Evolutionary conservation across 2,113 vertebrate species (phyloP), one percentile per base, ranked within the genome.

Genomic region (Lycocorax pyrrhopterus): DNA sequence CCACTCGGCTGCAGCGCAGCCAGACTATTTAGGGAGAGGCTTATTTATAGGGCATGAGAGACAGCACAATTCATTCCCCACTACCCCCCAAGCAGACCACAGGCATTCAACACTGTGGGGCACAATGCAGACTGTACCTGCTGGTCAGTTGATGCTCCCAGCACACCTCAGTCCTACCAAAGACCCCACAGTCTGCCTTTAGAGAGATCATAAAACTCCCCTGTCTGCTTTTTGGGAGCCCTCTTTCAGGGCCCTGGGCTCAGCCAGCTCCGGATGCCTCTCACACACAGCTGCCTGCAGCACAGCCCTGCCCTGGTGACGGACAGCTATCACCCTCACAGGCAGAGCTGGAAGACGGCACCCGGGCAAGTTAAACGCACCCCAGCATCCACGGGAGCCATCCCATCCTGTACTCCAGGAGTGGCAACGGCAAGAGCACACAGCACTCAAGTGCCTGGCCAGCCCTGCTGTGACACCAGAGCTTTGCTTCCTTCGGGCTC

Each of bases 1-100:
- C 44, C 72, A 33, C 69, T 63, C 14, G 0, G 66, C 86, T 72
- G 81, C 71, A 3, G 4, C 1, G 1, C 63, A 90, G 75, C 30
- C 87, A 75, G 85, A 73, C 96, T 97, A 94, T 96, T 93, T 90
- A 89, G 90, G 80, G 90, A 95, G 68, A 93, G 16, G 23, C 8
- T 1, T 85, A 90, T 96, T 93, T 94, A 82, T 91, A 95, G 74
- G 82, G 41, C 88, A 83, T 16, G 2, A 80, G 52, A 95, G 80
- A 90, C 15, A 1, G 49, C 9, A 2, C 35, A 30, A 39, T 53
- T 76, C 78, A 56, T 44, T 81, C 67, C 41, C 46, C 9, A 6
- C 12, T 7, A 1, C 29, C 35, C 16, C 55, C 26, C 19, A 29
- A 43, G n/a, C 14, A 84, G 56, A 47, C 11, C 27, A 30, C 59